Base-by-base conservation (phyloP, 2,888 invertebrate species). In the Nomada flava region DNA sequence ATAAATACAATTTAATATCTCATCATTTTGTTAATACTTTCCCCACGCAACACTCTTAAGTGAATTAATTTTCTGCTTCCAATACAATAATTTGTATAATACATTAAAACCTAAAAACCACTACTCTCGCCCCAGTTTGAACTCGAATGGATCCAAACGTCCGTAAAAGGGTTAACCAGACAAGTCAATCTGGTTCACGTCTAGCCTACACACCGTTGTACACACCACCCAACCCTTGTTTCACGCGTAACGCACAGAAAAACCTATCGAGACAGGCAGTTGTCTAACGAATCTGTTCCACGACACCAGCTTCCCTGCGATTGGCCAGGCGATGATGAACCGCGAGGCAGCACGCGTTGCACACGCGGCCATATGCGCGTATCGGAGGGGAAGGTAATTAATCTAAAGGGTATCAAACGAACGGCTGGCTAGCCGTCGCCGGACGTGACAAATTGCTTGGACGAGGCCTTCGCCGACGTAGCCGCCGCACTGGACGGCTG, bases 361-460 rank as follows among this genome's bases (percentile, higher is more conserved):
- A 82, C 79, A 5, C 42, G 75, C 67, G 74, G 72, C 76, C 86
- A 83, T 82, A 74, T 83, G 88, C 83, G 85, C 87, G 85, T 87
- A 87, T 85, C 88, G 84, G 85, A 76, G 89, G 86, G 83, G 86
- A 85, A 88, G 90, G 90, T 92, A 92, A 93, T 93, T 93, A 93
- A 92, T 92, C 92, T 90, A 89, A 79, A 90, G 91, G 90, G 90
- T 89, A 91, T 92, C 91, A 92, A 91, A 92, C 91, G 89, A 89
- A 90, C 89, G 84, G 89, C 88, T 82, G 86, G 81, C 84, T 85
- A 76, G 77, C 85, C 85, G 86, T 78, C 87, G 88, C 88, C 89
- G 85, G 84, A 87, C 89, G 90, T 93, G 92, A 93, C 92, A 93
- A 92, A 93, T 93, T 92, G 90, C 91, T 89, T 87, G 86, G 82